These are phyloP conservation scores for Halisarca cf. caerulea DNA, from an alignment of 37 sponge, comb jelly and placozoan genomes.

Conservation along the genomic window DNA sequence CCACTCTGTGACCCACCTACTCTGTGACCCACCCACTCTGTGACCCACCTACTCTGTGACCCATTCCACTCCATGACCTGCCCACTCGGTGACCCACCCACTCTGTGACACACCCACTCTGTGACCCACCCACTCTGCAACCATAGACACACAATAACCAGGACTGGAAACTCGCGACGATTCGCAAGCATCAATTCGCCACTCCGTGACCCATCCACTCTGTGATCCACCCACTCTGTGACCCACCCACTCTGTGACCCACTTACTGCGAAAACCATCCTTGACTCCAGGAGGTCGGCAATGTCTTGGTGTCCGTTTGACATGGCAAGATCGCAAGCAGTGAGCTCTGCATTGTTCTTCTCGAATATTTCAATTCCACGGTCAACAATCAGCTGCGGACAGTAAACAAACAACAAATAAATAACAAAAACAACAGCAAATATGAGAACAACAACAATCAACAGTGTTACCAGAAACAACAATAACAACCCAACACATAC, in stretches of 20 bases:
- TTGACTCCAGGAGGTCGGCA: constrained; percentile 71
- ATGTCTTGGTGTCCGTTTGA: constrained; percentile 33
- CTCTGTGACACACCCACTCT: no score
- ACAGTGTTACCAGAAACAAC: neutral
- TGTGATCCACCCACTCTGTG: no score
- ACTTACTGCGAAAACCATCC: constrained; percentile 88
- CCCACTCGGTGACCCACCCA: no score
- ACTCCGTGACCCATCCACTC: no score
- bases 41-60: no score
- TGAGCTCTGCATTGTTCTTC: constrained; percentile 63
- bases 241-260: no score
- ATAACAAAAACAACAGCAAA: neutral
- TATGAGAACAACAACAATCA: neutral
- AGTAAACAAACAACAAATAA: neutral
- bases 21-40: no score
- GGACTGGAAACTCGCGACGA: no score
- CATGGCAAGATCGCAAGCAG: constrained; percentile 74
- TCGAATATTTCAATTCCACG: constrained; percentile 57
- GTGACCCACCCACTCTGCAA: no score
- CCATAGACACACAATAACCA: no score
- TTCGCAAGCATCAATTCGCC: neutral
- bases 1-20: no score
- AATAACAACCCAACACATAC: neutral
- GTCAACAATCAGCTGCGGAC: constrained; percentile 33
- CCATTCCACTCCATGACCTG: no score